Base-by-base conservation (phyloP, 2,797 vertebrate species). In the Cynodonichthys magdalenae region DNA sequence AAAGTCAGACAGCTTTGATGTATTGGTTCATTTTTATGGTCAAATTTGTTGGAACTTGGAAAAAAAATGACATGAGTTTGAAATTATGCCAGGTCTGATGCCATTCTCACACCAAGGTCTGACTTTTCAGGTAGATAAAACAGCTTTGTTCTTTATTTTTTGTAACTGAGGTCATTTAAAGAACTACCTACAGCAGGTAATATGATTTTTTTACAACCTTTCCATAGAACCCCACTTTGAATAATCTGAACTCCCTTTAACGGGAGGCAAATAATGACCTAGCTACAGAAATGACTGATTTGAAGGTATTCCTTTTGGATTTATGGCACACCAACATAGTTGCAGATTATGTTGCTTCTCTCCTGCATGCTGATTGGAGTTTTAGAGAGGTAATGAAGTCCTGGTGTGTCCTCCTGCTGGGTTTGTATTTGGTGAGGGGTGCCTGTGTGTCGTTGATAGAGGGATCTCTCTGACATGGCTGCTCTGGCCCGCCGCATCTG, bases 401-500 rank as follows among this genome's bases (percentile, higher is more conserved):
- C 92, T 91, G 90, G 87, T 91, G 90, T 90, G 81, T 86, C 92
- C 89, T 91, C 90, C 89, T 88, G 90, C 91, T 89, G 92, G 92
- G 91, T 90, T 92, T 88, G 90, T 89, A 89, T 94, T 94, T 88
- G 92, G 91, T 57, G 78, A 86, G 79, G 78, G 88, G 90, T 80
- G 92, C 89, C 95, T 96, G 95, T 78, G 85, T 90, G 93, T 81
- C 66, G 88, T 93, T 95, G 95, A 95, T 96, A 96, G 90, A 93
- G 89, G 92, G 93, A 94, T 95, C 92, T 93, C 89, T 88, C 90
- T 91, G 92, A 93, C 86, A 92, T 87, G 85, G 89, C 92, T 89
- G 84, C 89, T 89, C 92, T 80, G 78, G 90, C 87, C 80, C 71
- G 79, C 86, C 81, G 63, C 91, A 82, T 89, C 89, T 83, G 85